A percentile compares a stretch with the other conserved stretches of the same genome.
Conservation (phyloP, 2,888 invertebrate genomes). For the Limenitis arthemis region DNA sequence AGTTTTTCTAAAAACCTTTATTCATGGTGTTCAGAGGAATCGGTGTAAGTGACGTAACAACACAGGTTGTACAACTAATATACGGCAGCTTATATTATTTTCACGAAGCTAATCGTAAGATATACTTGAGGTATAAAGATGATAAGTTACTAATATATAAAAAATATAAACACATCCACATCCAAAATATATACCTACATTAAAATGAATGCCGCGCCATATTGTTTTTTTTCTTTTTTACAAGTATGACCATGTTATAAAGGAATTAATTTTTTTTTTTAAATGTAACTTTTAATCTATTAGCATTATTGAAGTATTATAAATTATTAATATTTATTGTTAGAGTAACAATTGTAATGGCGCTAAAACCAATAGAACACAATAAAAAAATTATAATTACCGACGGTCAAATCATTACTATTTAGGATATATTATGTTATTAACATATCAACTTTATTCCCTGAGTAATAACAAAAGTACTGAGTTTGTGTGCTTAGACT, state of each 20-base stretch:
- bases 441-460: not conserved
- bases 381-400: not conserved
- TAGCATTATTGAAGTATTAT: too few relatives aligned
- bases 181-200: not conserved
- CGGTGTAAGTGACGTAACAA: constrained; percentile 3
- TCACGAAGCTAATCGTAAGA: constrained; percentile 4
- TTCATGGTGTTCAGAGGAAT: not conserved
- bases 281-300: too few relatives aligned
- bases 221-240: too few relatives aligned
- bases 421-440: not conserved
- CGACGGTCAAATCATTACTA: not conserved
- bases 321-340: too few relatives aligned
- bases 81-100: constrained; percentile 8
- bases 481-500: constrained; percentile 17
- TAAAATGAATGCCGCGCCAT: too few relatives aligned
- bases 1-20: not conserved
- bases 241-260: too few relatives aligned
- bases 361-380: not conserved
- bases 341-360: too few relatives aligned
- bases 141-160: too few relatives aligned
- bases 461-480: constrained; percentile 11
- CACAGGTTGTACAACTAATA: constrained; percentile 12
- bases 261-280: too few relatives aligned
- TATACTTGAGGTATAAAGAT: not conserved
- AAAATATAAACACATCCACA: too few relatives aligned